Conservation (phyloP, 1,140 invertebrate genomes). For the Notospermus geniculatus region DNA sequence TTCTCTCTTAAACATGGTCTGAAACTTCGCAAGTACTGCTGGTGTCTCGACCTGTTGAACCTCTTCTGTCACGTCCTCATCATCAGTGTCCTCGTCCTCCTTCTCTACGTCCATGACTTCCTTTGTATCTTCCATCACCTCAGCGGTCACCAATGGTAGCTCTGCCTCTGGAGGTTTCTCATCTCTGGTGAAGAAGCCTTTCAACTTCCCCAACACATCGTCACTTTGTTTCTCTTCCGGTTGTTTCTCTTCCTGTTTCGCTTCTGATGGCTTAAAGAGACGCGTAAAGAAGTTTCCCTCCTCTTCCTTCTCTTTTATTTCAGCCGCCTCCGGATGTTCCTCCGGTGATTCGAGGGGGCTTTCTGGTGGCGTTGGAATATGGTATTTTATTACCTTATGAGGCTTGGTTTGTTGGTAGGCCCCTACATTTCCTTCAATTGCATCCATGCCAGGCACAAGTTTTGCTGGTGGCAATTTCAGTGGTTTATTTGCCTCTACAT, state of each 20-base stretch:
- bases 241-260: not conserved
- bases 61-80: not conserved
- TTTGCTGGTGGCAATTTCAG: too few species aligned
- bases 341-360: too few species aligned
- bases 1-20: too few species aligned
- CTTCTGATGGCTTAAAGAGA: not conserved
- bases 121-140: not conserved
- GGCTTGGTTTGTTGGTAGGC: too few species aligned
- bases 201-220: not conserved
- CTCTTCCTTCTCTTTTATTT: not conserved
- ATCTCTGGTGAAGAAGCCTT: not conserved
- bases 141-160: not conserved
- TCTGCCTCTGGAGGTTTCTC: not conserved
- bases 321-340: not conserved
- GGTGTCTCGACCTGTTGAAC: not conserved
- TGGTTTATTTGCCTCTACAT: too few species aligned
- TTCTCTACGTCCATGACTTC: slow-evolving; percentile 10
- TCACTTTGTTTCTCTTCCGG: not conserved
- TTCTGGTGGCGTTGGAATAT: too few species aligned
- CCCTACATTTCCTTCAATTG: too few species aligned
- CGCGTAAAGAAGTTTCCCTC: not conserved
- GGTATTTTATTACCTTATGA: too few species aligned
- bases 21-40: not conserved
- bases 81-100: slow-evolving; percentile 10
- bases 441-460: too few species aligned